phyloP scores from a whole-genome alignment of 2,888 invertebrate species.

The Galerucella nymphaeae region DNA sequence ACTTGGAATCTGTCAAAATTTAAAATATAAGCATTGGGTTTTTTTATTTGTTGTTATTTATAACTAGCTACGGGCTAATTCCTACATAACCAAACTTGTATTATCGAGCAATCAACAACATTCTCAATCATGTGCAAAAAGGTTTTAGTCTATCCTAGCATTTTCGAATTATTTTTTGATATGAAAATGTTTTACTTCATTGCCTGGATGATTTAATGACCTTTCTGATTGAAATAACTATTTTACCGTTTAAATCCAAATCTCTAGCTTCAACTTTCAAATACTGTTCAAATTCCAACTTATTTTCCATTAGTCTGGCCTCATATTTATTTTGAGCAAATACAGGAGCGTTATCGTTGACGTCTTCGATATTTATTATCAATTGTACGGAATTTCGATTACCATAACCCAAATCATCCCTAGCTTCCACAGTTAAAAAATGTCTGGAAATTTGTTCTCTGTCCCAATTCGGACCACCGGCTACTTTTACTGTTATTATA shows the following conservation, averaged over 20 bases:
- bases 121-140: no score
- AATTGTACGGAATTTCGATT: conserved; percentile 88
- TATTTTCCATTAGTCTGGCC: conserved; percentile 85
- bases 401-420: conserved; percentile 87
- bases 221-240: no score
- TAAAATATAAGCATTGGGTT: no score
- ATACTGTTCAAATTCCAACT: conserved; percentile 79
- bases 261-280: conserved; percentile 85
- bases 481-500: conserved; percentile 81
- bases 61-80: no score
- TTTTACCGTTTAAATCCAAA: conserved; percentile 81
- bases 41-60: no score
- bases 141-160: no score
- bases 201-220: no score
- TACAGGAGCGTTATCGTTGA: conserved; percentile 90
- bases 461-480: conserved; percentile 83
- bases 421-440: conserved; percentile 88
- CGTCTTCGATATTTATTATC: conserved; percentile 84
- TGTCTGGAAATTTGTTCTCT: conserved; percentile 85
- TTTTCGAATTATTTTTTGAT: no score
- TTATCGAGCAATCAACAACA: no score
- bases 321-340: conserved; percentile 87
- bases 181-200: no score
- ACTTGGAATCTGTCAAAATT: no score
- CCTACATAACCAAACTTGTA: no score